Evolutionary conservation across 2,888 invertebrate species (phyloP), one percentile per base, ranked within the genome.

Genomic region (Cheilosia soror): DNA sequence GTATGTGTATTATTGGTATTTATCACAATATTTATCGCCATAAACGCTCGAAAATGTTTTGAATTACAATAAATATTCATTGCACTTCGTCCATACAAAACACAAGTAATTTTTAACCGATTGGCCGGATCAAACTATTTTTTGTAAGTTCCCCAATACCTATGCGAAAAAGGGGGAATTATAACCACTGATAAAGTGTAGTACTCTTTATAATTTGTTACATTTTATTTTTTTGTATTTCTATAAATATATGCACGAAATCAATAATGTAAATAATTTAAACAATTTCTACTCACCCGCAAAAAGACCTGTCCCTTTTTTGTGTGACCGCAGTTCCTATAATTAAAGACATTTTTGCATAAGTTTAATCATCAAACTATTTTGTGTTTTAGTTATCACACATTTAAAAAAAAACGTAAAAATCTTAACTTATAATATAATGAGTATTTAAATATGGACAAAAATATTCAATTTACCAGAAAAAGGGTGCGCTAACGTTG

Each of bases 401-500:
- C 6, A 49, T n/a, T 5, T n/a, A n/a, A 53, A 15, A 9, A 55
- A 15, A 27, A 37, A 13, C 11, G 11, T 37, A 3, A 9, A 37
- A 11, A 4, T 37, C 37, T 11, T 0, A 11, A 37, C 11, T 0
- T 11, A 15, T 2, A 47, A 47, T 15, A 47, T 20, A 47, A 40
- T 4, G 1, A 5, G 2, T 25, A 31, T 53, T 25, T 9, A 63
- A 40, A 53, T 29, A 71, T 25, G 47, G 31, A 29, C 40, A 58
- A 72, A 72, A 85, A 63, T 57, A 27, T 27, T 20, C 31, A 68
- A 81, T 44, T 86, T 87, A 88, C 88, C 88, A 87, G 88, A 87
- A 88, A 88, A 88, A 88, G 88, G 88, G 87, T 88, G 88, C 87
- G 88, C 84, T 88, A 88, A 82, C 82, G 88, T 87, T 82, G 88